phyloP scores from a whole-genome alignment of 2,888 invertebrate species.

The Acronicta psi region DNA sequence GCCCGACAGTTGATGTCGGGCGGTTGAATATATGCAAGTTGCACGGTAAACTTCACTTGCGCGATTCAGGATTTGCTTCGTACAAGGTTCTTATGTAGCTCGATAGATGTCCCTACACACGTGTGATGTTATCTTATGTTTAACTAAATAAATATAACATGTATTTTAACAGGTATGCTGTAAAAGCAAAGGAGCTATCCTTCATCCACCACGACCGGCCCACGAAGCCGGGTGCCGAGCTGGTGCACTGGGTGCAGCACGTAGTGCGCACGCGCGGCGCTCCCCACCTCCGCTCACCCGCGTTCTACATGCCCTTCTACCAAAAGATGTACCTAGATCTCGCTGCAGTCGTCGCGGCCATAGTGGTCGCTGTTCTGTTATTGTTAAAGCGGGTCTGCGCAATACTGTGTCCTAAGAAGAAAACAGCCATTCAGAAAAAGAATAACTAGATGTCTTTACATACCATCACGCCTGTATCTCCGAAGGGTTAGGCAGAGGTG shows the following conservation, averaged over 20 bases:
- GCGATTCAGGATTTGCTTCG: too few species aligned
- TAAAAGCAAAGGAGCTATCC: constrained; percentile 52
- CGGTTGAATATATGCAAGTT: too few species aligned
- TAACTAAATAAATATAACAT: too few species aligned
- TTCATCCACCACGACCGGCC: constrained; percentile 73
- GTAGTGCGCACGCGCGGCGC: constrained; percentile 87
- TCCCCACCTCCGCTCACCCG: constrained; percentile 72
- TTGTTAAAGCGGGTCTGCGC: constrained; percentile 15
- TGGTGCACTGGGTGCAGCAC: constrained; percentile 91
- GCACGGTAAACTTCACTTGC: too few species aligned
- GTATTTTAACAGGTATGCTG: constrained; percentile 48
- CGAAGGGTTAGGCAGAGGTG: too few species aligned
- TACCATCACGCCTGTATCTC: too few species aligned
- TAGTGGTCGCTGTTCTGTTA: constrained; percentile 5
- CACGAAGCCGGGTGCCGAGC: constrained; percentile 85
- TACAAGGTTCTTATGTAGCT: too few species aligned
- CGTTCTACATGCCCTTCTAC: constrained; percentile 54
- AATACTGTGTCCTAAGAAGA: constrained; percentile 14
- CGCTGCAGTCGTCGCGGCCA: constrained; percentile 11
- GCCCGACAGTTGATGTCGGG: too few species aligned
- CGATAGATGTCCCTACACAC: too few species aligned
- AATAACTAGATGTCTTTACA: constrained; percentile 9
- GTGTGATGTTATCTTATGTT: too few species aligned
- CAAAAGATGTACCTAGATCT: constrained; percentile 65
- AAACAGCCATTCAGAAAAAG: constrained; percentile 15